Evolutionary conservation across 2,113 vertebrate species (phyloP).

Genomic region (Nothoprocta pentlandii): DNA sequence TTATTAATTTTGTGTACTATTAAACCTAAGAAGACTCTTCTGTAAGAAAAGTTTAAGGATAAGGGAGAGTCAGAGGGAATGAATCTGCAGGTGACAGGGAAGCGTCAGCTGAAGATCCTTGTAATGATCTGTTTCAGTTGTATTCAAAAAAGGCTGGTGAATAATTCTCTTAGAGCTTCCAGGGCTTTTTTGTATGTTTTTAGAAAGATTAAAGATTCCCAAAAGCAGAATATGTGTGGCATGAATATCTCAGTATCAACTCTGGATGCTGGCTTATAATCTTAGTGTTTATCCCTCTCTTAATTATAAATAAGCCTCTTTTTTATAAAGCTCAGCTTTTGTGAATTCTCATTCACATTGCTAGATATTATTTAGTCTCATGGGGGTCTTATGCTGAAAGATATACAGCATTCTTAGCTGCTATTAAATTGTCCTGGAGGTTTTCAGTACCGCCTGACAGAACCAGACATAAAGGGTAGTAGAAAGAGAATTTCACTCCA

Average conservation of each 20-base stretch:
- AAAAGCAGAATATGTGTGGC: background rate
- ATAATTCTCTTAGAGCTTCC: background rate
- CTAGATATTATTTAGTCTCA: background rate
- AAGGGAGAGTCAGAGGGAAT: background rate
- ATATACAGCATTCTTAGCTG: background rate
- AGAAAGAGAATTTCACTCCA: conserved; percentile 25
- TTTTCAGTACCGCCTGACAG: conserved; percentile 3
- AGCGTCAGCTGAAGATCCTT: background rate
- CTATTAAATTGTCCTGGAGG: background rate
- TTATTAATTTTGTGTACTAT: background rate
- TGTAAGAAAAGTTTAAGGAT: background rate
- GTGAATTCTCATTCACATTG: background rate
- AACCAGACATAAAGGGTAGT: background rate
- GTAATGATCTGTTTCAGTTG: background rate
- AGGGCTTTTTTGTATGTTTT: background rate
- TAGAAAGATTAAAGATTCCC: background rate
- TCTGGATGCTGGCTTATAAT: background rate
- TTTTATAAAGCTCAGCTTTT: background rate
- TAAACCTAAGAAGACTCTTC: background rate
- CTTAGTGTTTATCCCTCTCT: background rate
- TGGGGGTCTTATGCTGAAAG: background rate
- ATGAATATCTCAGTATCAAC: background rate
- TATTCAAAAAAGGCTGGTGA: background rate
- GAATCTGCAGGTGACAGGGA: background rate
- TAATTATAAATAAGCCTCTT: background rate